Conservation (phyloP, 2,113 vertebrate genomes). For the Colaptes auratus region DNA sequence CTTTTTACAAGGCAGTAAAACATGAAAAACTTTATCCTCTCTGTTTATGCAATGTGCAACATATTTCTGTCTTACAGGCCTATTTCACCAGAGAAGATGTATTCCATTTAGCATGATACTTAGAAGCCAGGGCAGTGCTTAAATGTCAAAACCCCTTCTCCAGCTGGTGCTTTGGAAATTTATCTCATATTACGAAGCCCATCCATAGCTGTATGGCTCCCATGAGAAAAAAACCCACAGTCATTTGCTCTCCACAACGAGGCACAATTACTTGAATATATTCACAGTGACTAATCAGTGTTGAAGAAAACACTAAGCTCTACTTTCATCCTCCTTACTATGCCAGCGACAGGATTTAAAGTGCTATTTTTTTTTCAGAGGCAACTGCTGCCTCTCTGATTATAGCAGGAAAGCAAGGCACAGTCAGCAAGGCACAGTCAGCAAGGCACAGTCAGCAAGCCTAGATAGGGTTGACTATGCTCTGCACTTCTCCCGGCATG, state of each 20-base stretch:
- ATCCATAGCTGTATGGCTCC: background rate
- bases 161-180: background rate
- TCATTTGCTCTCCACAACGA: slow-evolving; percentile 16
- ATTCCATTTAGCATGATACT: background rate
- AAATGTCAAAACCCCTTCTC: slow-evolving; percentile 14
- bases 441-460: background rate
- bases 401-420: background rate
- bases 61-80: background rate
- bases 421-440: fast-evolving
- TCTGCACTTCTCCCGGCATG: too few relatives aligned
- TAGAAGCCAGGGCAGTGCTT: background rate
- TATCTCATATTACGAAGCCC: slow-evolving; percentile 31
- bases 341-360: slow-evolving; percentile 15
- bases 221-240: background rate
- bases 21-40: background rate
- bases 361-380: background rate
- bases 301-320: slow-evolving; percentile 35
- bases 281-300: slow-evolving; percentile 55
- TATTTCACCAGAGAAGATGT: background rate
- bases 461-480: background rate
- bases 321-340: slow-evolving; percentile 14
- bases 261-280: slow-evolving; percentile 3
- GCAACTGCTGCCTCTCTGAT: fast-evolving
- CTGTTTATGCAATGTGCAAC: background rate
- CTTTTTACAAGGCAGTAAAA: background rate